Percentiles rank a stretch among this genome's conserved stretches.
Evolutionary conservation across 2,113 vertebrate genomes (phyloP).

Genomic region (Leptosomus discolor): DNA sequence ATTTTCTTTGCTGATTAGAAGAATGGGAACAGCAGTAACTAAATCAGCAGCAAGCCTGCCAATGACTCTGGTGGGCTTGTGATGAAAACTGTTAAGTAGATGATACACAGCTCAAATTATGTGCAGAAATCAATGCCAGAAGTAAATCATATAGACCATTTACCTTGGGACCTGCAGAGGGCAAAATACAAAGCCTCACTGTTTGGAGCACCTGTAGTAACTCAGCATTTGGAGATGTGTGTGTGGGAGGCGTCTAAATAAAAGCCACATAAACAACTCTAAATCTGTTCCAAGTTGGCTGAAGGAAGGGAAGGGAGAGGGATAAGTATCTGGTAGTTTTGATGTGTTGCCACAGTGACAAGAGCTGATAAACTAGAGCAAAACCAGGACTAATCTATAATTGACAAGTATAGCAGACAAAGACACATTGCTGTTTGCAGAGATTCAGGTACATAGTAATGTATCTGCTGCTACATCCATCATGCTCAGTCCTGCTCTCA

Average conservation of each 20-base stretch:
- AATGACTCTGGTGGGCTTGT: not conserved
- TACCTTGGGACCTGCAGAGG: not conserved
- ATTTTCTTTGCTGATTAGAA: not conserved
- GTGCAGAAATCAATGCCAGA: not conserved
- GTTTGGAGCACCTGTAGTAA: not conserved
- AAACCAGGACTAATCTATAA: not conserved
- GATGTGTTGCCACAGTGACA: not conserved
- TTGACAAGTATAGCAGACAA: not conserved
- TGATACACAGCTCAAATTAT: not conserved
- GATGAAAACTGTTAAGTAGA: not conserved
- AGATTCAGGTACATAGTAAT: not conserved
- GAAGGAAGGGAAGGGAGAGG: not conserved
- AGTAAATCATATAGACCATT: not conserved
- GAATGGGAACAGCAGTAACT: not conserved
- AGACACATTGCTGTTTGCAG: not conserved
- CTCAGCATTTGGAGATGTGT: not conserved
- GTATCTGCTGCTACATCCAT: not conserved
- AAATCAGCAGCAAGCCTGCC: not conserved
- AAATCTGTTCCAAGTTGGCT: not conserved
- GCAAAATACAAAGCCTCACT: not conserved
- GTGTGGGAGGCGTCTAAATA: not conserved
- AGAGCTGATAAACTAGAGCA: not conserved
- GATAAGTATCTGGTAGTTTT: not conserved
- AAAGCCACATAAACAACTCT: not conserved
- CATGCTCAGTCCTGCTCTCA: not conserved